Evolutionary conservation across 2,888 invertebrate species (phyloP), one percentile per base, ranked within the genome.

Genomic region (Acleris literana): DNA sequence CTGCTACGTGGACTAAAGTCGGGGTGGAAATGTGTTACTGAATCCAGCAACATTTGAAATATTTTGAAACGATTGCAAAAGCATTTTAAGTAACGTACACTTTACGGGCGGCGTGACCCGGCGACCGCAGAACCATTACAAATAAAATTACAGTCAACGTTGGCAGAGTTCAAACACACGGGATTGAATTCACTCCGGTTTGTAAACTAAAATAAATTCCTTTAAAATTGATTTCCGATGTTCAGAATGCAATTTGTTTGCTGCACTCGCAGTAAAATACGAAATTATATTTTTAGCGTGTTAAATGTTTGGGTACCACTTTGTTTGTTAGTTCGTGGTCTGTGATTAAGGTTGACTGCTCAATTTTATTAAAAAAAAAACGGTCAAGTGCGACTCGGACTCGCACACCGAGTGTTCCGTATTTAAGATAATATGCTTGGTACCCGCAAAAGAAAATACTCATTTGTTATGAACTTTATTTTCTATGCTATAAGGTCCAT

Each of bases 71-170:
- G 17, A 48, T 44, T 20, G 18, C 43, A 61, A 64, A 54, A 56
- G 25, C 60, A 61, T 66, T 66, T 66, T 46, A 52, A 61, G 61
- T 61, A 56, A 20, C 39, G 49, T 18, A 54, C 44, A 43, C 46
- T 51, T 29, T 43, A 49, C 52, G 44, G 55, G n/a, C 44, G 9
- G 44, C 18, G 44, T 56, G 54, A 29, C 59, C 58, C 25, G 20
- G 57, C 68, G 72, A 69, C 72, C 75, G 66, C 74, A 69, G 57
- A 22, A 63, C 73, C 72, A 71, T 73, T 71, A 70, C 77, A 78
- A 78, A 78, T 79, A 74, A 74, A 78, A 78, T 79, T 76, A 78
- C 71, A 65, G 63, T 69, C 68, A 69, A 71, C 70, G 70, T 63
- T 25, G 25, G 16, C 70, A 57, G 67, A 68, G 63, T 72, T 63